Evolutionary conservation across 2,888 invertebrate species (phyloP).

Genomic region (Mycalesis mineus): DNA sequence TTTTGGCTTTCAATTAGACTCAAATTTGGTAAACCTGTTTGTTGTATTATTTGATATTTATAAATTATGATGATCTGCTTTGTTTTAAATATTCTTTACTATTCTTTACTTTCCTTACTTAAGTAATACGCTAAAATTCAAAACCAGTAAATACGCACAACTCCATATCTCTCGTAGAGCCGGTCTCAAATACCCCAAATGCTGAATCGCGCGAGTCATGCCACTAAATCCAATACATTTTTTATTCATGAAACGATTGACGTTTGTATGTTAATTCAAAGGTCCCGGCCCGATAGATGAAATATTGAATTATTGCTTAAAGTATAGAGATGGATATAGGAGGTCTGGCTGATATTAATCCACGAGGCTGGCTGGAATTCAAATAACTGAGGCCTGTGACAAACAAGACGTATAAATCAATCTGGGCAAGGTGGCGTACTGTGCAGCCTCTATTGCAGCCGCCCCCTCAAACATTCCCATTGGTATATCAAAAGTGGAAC

Average conservation of each 20-base stretch:
- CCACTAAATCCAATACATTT: slow-evolving; percentile 78
- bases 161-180: slow-evolving; percentile 64
- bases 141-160: slow-evolving; percentile 36
- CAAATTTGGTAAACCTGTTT: too few species aligned
- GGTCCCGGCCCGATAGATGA: slow-evolving; percentile 71
- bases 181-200: slow-evolving; percentile 36
- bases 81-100: too few species aligned
- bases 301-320: slow-evolving; percentile 77
- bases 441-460: slow-evolving; percentile 69
- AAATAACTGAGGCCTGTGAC: slow-evolving; percentile 77
- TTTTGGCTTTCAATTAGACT: too few species aligned
- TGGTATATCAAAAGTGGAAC: slow-evolving; percentile 49
- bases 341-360: slow-evolving; percentile 76
- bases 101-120: too few species aligned
- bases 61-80: too few species aligned
- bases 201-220: slow-evolving; percentile 64
- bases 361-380: slow-evolving; percentile 75
- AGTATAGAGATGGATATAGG: slow-evolving; percentile 69
- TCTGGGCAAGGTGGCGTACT: slow-evolving; percentile 73
- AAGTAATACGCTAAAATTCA: slow-evolving; percentile 17
- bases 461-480: slow-evolving; percentile 48
- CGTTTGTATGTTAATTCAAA: slow-evolving; percentile 78
- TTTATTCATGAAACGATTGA: slow-evolving; percentile 79
- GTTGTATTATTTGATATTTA: too few species aligned
- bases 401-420: slow-evolving; percentile 80